Base-by-base conservation (phyloP, 1,140 invertebrate genomes). In the Venturia canescens region DNA sequence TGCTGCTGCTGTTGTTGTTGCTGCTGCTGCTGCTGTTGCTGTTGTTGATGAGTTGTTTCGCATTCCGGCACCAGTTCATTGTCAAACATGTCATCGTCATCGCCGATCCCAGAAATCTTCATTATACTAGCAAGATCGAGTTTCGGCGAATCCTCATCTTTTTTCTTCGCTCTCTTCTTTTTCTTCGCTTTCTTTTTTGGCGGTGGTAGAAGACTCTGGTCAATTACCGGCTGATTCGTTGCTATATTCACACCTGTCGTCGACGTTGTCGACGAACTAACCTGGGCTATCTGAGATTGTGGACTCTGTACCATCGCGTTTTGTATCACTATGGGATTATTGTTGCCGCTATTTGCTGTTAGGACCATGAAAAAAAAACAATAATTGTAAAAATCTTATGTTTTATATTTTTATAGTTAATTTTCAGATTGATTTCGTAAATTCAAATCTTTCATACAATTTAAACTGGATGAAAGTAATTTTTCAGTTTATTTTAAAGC, bases 121-220 rank as follows among this genome's bases (percentile, higher is more conserved):
- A 93, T 93, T 23, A 93, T 92, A 86, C 92, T 93, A 38, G 92
- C 93, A 71, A 93, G 87, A 84, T 93, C 93, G 23, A 93, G 82
- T 76, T 92, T 91, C 4, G 91, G 90, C 67, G 91, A 89, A 75
- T 93, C 93, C 9, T 93, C 92, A 26, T 93, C 92, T 84, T 93
- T 92, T 76, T 93, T 93, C 84, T 93, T 93, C 6, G 92, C 87
- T 53, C 92, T 91, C 77, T 93, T 93, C 74, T 92, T 92, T 63
- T 91, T 91, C 79, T 91, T 92, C 5, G 89, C 90, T 75, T 92
- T 92, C 74, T 92, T 92, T 80, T 92, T 93, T 6, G 91, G 91
- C 5, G 91, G 91, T 6, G 92, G 91, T 13, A 92, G 66, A 6
- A 92, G 80, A 84, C 81, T 91, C 70, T 92, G 90, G 79, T 92